Percentiles rank a stretch among this genome's conserved stretches.
Evolutionary conservation across 2,113 vertebrate species (phyloP).

Genomic region (Callopanchax toddi): DNA sequence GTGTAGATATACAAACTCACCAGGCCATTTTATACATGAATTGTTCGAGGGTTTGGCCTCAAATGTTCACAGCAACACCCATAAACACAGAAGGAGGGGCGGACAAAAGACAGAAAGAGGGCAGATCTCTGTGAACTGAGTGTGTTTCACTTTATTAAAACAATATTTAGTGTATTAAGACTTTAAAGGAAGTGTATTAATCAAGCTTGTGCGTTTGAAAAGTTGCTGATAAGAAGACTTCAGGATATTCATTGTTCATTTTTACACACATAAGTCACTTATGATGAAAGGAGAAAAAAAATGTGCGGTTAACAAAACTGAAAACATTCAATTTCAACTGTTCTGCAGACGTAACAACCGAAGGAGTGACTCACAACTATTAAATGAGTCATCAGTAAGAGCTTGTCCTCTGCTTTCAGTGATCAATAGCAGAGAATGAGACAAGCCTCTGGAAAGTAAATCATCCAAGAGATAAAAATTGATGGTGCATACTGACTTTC

Average conservation of each 20-base stretch:
- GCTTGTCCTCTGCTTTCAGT: constrained; percentile 3
- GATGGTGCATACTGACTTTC: constrained; percentile 4
- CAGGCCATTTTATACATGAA: constrained; percentile 56
- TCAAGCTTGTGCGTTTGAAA: not conserved
- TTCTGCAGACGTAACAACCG: constrained; percentile 4
- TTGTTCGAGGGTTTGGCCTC: constrained; percentile 51
- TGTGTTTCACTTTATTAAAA: not conserved
- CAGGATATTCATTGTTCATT: not conserved
- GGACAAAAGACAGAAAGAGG: constrained; percentile 50
- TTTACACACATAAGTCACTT: not conserved
- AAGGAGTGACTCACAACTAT: constrained; percentile 17
- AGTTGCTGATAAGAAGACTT: not conserved
- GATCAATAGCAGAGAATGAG: constrained; percentile 18
- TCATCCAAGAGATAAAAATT: constrained; percentile 18
- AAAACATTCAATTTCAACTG: no score
- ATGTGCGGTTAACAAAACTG: not conserved
- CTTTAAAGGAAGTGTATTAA: not conserved
- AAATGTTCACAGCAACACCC: constrained; percentile 71
- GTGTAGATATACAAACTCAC: constrained; percentile 65
- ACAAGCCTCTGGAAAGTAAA: constrained; percentile 3
- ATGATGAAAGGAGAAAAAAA: not conserved
- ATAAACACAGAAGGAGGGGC: constrained; percentile 64
- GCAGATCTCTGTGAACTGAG: constrained; percentile 8
- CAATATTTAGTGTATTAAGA: constrained; percentile 4
- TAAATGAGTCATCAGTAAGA: constrained; percentile 20